Evolutionary conservation across 2,888 invertebrate species (phyloP).

Genomic region (Spisula subtruncata): DNA sequence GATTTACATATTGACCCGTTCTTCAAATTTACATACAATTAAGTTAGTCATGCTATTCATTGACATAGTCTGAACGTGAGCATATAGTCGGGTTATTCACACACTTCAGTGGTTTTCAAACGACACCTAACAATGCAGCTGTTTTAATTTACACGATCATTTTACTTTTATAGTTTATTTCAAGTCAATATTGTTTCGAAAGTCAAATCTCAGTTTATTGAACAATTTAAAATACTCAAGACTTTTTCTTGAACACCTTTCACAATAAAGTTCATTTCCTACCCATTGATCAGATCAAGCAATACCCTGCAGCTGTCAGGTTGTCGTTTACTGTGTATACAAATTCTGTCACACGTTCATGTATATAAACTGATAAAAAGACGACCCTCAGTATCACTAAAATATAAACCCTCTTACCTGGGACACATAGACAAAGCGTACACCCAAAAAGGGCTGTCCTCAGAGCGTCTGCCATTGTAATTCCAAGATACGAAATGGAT

Average conservation of each 20-base stretch:
- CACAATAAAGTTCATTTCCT: not conserved
- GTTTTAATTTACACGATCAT: not conserved
- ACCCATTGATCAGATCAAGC: not conserved
- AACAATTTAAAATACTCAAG: not conserved
- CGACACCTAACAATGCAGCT: constrained; percentile 15
- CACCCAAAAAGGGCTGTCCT: constrained; percentile 38
- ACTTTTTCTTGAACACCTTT: not conserved
- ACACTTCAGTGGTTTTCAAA: not conserved
- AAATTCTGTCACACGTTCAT: not conserved
- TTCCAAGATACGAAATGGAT: constrained; percentile 19
- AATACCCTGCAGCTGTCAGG: no score
- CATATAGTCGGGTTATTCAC: not conserved
- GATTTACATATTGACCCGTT: no score
- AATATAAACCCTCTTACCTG: constrained; percentile 48
- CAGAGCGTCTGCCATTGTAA: constrained; percentile 47
- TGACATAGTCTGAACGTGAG: not conserved
- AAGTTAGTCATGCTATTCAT: not conserved
- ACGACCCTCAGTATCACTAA: not conserved
- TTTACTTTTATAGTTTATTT: not conserved
- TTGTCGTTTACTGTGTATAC: not conserved
- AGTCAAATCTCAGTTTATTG: not conserved
- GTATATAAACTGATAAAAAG: not conserved
- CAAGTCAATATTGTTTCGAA: not conserved
- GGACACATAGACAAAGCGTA: constrained; percentile 37
- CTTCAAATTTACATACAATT: no score